phyloP scores from a whole-genome alignment of 2,797 vertebrate genomes.

The Melanotaenia nigrans region DNA sequence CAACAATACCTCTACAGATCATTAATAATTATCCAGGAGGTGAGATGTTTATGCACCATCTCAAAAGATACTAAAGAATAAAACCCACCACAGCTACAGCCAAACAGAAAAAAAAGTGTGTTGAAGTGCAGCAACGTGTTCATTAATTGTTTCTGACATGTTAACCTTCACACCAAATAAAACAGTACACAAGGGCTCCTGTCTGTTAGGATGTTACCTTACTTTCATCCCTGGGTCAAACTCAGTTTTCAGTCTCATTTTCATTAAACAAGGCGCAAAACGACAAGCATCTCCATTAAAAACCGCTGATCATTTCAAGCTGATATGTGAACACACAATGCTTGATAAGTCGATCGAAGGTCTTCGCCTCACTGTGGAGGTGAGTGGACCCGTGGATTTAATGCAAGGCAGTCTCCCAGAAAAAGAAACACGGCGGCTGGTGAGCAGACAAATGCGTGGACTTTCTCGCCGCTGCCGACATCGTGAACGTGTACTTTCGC shows the following conservation, averaged over 20 bases:
- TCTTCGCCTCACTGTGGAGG: slow-evolving; percentile 5
- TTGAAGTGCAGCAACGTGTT: neutral
- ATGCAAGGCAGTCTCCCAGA: neutral
- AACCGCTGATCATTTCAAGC: neutral
- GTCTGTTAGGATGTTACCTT: neutral
- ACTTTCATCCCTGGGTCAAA: neutral
- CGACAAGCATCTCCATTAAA: neutral
- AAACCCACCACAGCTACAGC: neutral
- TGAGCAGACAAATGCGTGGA: slow-evolving; percentile 19
- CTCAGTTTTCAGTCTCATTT: neutral
- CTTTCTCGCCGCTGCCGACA: slow-evolving; percentile 16
- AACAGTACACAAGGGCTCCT: neutral
- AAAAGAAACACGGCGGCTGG: slow-evolving; percentile 12
- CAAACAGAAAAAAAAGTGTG: neutral
- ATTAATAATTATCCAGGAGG: neutral
- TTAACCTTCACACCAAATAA: slow-evolving; percentile 2
- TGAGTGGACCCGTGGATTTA: slow-evolving; percentile 10
- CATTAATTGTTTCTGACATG: neutral
- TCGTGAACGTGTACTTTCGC: neutral
- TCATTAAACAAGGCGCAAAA: slow-evolving; percentile 1
- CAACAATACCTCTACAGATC: neutral
- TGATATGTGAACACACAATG: neutral
- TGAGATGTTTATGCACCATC: neutral
- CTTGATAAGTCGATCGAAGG: neutral
- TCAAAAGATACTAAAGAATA: neutral